Conservation (phyloP, 37 sponge, comb jelly and placozoan genomes). For the Crambe crambe region DNA sequence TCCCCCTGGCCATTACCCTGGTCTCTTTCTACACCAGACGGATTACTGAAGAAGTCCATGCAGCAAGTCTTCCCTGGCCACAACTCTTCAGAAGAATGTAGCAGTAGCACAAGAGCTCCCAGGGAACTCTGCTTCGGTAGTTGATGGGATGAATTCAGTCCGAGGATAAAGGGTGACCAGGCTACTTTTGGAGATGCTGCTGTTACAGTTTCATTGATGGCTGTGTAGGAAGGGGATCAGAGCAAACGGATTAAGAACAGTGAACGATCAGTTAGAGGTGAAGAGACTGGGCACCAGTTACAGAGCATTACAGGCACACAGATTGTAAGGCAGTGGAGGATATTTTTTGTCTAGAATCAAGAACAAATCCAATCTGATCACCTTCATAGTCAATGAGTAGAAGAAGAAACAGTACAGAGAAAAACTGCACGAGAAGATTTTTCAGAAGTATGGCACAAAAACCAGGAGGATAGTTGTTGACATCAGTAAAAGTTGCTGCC, state of each 20-base stretch:
- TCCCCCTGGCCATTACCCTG: conserved; percentile 31
- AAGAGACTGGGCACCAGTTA: conserved; percentile 16
- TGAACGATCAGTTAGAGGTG: conserved; percentile 9
- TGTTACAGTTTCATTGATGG: background rate
- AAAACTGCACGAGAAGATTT: conserved; percentile 3
- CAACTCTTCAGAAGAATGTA: conserved; percentile 13
- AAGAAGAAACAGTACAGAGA: background rate
- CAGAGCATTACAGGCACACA: conserved; percentile 14
- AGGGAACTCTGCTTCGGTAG: conserved; percentile 9
- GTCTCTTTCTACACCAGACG: conserved; percentile 12
- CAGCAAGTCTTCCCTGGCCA: conserved; percentile 4
- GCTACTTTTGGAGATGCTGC: conserved; percentile 9
- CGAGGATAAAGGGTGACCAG: background rate
- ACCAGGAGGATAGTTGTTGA: background rate
- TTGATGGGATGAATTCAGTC: conserved; percentile 4
- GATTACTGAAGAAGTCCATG: conserved; percentile 6
- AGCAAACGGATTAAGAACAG: conserved; percentile 1
- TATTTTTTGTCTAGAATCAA: background rate
- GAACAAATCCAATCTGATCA: conserved; percentile 1
- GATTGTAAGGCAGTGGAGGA: conserved; percentile 11
- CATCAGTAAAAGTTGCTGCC: background rate
- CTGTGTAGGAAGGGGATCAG: background rate
- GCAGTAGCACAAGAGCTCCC: conserved; percentile 3
- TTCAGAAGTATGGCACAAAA: background rate
- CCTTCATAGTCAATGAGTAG: background rate